phyloP scores from a whole-genome alignment of 2,888 invertebrate species.

The Zele albiditarsus region DNA sequence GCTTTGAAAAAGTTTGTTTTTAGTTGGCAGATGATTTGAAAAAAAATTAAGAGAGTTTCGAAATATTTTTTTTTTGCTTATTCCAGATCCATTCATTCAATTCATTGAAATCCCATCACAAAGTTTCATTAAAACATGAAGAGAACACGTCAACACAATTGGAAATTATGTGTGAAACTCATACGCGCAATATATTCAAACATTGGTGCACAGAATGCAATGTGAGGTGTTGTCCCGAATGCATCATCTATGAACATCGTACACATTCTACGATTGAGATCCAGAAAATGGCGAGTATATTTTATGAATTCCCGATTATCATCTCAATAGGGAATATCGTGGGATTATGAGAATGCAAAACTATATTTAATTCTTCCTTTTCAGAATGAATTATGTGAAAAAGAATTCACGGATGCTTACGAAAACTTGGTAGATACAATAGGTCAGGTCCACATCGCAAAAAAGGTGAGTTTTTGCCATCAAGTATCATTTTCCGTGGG shows the following conservation, averaged over 20 bases:
- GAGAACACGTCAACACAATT: neutral
- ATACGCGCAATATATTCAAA: neutral
- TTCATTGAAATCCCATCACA: slow-evolving; percentile 6
- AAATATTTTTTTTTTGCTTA: slow-evolving; percentile 15
- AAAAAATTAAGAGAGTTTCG: neutral
- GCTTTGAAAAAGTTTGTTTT: slow-evolving; percentile 33
- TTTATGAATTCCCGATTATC: neutral
- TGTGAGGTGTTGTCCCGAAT: slow-evolving; percentile 22
- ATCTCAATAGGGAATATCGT: neutral
- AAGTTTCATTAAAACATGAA: neutral
- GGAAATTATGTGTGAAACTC: slow-evolving; percentile 2
- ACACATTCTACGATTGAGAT: neutral
- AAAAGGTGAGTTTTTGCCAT: slow-evolving; percentile 3
- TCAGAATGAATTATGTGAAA: slow-evolving; percentile 5
- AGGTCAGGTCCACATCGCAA: neutral
- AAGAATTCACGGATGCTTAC: neutral
- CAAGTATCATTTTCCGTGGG: neutral
- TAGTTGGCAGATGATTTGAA: neutral
- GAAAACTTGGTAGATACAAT: neutral
- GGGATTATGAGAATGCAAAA: neutral
- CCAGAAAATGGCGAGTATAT: neutral
- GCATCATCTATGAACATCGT: slow-evolving; percentile 27
- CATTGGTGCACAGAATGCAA: slow-evolving; percentile 33
- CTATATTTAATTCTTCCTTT: neutral
- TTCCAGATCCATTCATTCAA: slow-evolving; percentile 21